A percentile compares a stretch with the other conserved stretches of the same genome.
These are phyloP conservation scores for Erebia palarica DNA, from an alignment of 2,888 invertebrate species.

Conservation along the genomic window DNA sequence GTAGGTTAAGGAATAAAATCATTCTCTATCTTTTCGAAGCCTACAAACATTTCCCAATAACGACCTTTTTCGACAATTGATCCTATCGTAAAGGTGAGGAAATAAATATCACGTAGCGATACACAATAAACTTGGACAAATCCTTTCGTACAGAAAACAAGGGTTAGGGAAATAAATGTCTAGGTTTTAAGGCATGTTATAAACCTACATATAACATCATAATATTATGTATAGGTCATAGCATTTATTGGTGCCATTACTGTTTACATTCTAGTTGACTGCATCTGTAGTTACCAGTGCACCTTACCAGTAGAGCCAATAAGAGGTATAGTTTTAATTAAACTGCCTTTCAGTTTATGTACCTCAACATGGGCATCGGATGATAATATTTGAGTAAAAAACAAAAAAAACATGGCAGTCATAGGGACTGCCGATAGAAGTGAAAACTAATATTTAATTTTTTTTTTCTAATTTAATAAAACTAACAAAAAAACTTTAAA, in stretches of 20 bases:
- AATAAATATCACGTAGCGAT: slow-evolving; percentile 15
- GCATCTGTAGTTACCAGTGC: no score
- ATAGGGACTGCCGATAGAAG: no score
- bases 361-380: no score
- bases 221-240: neutral
- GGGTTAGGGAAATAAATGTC: slow-evolving; percentile 4
- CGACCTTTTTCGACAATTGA: slow-evolving; percentile 11
- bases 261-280: no score
- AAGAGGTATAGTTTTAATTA: no score
- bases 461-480: no score
- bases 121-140: slow-evolving; percentile 13
- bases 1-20: neutral
- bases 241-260: neutral
- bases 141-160: slow-evolving; percentile 3
- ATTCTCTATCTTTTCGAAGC: neutral
- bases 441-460: no score
- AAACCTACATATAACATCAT: neutral
- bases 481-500: no score
- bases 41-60: slow-evolving; percentile 4
- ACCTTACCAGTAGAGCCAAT: no score
- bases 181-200: neutral
- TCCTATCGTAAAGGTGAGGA: slow-evolving; percentile 10
- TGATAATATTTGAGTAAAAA: no score
- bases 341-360: no score
- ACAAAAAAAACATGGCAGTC: no score